Conservation (phyloP, 2,113 vertebrate species). For the Semnopithecus entellus region DNA sequence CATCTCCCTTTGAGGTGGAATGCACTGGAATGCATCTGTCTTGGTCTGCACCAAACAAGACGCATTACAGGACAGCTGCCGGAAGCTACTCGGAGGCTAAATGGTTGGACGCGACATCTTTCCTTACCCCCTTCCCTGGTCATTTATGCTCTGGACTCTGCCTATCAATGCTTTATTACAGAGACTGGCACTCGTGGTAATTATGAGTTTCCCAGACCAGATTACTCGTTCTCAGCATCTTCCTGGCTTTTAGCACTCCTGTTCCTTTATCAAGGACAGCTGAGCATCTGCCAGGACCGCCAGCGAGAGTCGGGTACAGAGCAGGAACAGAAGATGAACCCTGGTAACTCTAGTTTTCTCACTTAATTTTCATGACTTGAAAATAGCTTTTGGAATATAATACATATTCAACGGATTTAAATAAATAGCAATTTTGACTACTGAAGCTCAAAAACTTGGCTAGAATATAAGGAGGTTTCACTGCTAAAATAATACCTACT, state of each 20-base stretch:
- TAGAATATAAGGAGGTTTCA: background rate
- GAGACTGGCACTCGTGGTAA: constrained; percentile 61
- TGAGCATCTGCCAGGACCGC: constrained; percentile 29
- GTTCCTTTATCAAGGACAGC: constrained; percentile 72
- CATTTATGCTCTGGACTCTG: constrained; percentile 28
- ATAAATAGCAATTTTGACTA: background rate
- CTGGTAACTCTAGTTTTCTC: constrained; percentile 39
- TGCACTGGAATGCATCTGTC: background rate
- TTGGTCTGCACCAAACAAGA: background rate
- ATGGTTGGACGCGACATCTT: background rate
- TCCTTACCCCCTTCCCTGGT: background rate
- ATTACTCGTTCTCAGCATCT: constrained; percentile 66
- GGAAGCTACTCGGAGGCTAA: constrained; percentile 15
- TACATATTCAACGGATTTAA: background rate
- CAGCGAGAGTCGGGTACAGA: constrained; percentile 31
- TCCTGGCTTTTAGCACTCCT: constrained; percentile 57
- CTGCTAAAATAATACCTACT: background rate
- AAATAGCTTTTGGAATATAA: background rate
- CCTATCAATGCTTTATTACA: constrained; percentile 54
- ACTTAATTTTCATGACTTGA: background rate
- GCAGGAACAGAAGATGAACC: constrained; percentile 11
- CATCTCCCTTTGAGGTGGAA: background rate
- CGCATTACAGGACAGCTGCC: background rate
- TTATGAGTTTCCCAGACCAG: constrained; percentile 60
- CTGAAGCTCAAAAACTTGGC: background rate